Conservation (phyloP, 2,888 invertebrate genomes). For the Rhynchonema sp. region DNA sequence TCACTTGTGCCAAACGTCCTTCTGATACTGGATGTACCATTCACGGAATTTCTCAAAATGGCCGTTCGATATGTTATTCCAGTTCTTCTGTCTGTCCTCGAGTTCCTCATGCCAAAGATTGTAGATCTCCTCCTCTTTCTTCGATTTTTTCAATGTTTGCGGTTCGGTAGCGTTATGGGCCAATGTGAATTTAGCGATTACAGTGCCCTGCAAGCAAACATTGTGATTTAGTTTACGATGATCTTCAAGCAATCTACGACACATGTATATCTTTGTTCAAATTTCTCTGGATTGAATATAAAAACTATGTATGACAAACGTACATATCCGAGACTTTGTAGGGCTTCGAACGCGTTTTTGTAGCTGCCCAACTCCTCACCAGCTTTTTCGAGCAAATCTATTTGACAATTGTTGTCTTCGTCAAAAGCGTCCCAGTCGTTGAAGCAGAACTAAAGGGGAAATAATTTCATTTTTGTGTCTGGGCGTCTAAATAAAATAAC, state of each 20-base stretch:
- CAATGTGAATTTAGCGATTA: conserved; percentile 24
- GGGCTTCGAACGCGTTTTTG: conserved; percentile 19
- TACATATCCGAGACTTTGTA: conserved; percentile 26
- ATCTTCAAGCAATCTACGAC: background rate
- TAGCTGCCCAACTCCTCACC: conserved; percentile 18
- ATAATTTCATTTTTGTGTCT: too few relatives aligned
- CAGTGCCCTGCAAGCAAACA: conserved; percentile 20
- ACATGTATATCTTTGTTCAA: background rate
- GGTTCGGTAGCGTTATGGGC: conserved; percentile 24
- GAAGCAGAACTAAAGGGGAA: conserved; percentile 27
- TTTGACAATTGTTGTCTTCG: conserved; percentile 23
- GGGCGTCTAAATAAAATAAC: too few relatives aligned
- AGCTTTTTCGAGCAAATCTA: conserved; percentile 19
- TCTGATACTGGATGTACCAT: conserved; percentile 25
- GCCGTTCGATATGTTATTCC: conserved; percentile 24
- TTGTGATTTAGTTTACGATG: background rate
- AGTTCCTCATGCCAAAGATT: conserved; percentile 15
- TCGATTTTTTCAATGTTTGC: conserved; percentile 15
- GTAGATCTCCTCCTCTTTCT: conserved; percentile 23
- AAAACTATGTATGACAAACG: conserved; percentile 7
- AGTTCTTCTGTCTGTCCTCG: conserved; percentile 16
- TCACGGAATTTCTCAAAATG: conserved; percentile 24
- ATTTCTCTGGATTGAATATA: too few relatives aligned
- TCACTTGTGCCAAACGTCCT: conserved; percentile 25
- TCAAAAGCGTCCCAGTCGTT: conserved; percentile 27